Percentiles rank a stretch among this genome's conserved stretches.
phyloP scores from a whole-genome alignment of 2,113 vertebrate species.

The Gopherus evgoodei region DNA sequence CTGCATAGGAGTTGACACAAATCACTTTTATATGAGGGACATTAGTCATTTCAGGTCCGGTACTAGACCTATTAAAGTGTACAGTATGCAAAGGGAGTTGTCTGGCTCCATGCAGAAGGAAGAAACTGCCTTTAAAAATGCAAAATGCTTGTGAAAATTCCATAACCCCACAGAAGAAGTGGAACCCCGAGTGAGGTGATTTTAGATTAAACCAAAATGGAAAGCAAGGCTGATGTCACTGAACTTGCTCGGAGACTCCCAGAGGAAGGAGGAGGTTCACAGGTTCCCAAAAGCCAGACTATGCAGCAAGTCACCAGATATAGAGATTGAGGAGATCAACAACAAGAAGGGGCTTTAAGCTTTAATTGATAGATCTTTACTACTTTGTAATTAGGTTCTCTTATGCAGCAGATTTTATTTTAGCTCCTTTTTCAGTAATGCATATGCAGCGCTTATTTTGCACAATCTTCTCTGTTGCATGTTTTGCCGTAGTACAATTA shows the following conservation, averaged over 20 bases:
- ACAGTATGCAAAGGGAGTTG: neutral
- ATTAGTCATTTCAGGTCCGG: neutral
- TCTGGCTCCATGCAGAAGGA: neutral
- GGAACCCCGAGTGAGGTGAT: neutral
- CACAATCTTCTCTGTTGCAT: neutral
- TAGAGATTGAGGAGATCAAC: slow-evolving; percentile 53
- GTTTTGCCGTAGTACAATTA: neutral
- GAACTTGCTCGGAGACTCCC: neutral
- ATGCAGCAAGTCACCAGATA: slow-evolving; percentile 19
- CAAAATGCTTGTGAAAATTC: slow-evolving; percentile 11
- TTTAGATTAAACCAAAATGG: neutral
- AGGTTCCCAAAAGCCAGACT: neutral
- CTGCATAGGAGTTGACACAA: neutral
- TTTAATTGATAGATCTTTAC: slow-evolving; percentile 6
- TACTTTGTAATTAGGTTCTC: neutral
- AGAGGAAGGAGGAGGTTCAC: slow-evolving; percentile 46
- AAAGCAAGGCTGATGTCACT: slow-evolving; percentile 13
- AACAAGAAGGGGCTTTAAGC: slow-evolving; percentile 31
- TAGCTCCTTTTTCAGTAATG: neutral
- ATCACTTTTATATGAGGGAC: neutral
- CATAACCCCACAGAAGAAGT: neutral
- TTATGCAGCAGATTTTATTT: neutral
- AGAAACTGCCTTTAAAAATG: neutral
- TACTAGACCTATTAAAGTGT: neutral
- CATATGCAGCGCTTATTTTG: neutral